phyloP scores from a whole-genome alignment of 2,113 vertebrate genomes.

The Sceloporus tristichus region DNA sequence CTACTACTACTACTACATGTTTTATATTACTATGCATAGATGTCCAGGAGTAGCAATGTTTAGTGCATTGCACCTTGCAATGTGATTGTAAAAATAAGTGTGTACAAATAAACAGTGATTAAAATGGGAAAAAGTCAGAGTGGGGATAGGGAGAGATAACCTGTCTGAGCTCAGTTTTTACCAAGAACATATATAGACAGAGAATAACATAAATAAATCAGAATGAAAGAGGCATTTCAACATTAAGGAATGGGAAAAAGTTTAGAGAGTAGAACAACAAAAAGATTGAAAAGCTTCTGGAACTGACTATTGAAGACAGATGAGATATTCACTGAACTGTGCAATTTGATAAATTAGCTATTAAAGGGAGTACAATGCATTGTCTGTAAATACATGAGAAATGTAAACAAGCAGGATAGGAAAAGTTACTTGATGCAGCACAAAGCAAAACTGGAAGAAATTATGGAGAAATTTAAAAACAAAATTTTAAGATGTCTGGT shows the following conservation, averaged over 20 bases:
- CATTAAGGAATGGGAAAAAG: background rate
- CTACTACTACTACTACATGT: background rate
- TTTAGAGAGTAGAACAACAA: constrained; percentile 43
- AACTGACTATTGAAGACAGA: constrained; percentile 41
- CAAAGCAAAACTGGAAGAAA: background rate
- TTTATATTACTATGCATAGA: background rate
- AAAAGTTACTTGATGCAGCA: constrained; percentile 23
- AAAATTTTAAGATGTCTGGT: background rate
- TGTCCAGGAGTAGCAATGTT: background rate
- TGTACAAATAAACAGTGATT: constrained; percentile 14
- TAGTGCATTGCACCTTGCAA: background rate
- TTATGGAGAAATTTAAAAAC: constrained; percentile 10
- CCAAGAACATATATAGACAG: background rate
- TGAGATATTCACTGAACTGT: constrained; percentile 51
- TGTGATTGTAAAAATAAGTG: background rate
- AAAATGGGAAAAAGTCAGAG: background rate
- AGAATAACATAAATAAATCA: constrained; percentile 14
- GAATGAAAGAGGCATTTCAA: constrained; percentile 3
- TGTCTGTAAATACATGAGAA: constrained; percentile 48
- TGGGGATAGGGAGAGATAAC: background rate
- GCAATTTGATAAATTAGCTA: constrained; percentile 53
- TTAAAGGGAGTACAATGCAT: constrained; percentile 50
- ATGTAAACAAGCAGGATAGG: constrained; percentile 33
- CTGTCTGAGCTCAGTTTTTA: constrained; percentile 2
- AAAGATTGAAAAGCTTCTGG: constrained; percentile 43